Evolutionary conservation across 2,797 vertebrate genomes (phyloP), one percentile per base, ranked within the genome.

Genomic region (Microctenopoma lineatum): DNA sequence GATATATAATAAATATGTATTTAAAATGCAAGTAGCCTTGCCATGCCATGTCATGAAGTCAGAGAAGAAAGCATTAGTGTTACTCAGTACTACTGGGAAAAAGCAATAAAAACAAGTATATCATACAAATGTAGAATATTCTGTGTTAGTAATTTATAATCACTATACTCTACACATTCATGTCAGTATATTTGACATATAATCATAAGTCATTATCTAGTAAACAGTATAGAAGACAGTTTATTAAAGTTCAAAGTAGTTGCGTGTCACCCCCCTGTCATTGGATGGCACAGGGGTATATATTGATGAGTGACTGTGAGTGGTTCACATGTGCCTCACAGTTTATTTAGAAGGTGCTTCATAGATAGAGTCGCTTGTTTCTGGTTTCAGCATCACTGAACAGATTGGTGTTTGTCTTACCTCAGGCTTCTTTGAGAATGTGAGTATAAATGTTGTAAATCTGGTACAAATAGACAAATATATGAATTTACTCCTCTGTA

Each of bases 301-400:
- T 87, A 94, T 93, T 83, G 90, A 93, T 64, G 73, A 55, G 50
- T 66, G 45, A 62, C 38, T 68, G 65, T 77, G 39, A 44, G 21
- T 63, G 41, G 58, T 70, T 67, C 63, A 58, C 73, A 71, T 71
- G 59, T 70, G 64, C 25, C 45, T 67, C 63, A 34, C 57, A 27
- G 42, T 61, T 66, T 63, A 84, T 15, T 69, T 64, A 75, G 77
- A 75, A 66, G 47, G 75, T 18, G 27, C 77, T 73, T 85, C 81
- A 73, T 68, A 69, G 32, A 77, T 58, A 77, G 44, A 74, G 9
- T 39, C 29, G 47, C 48, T 75, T 48, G 42, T 59, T 70, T 58
- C 44, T 59, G 50, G 66, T 66, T 78, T 82, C 76, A 89, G 79
- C 79, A 68, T 77, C 59, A 68, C 21, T 70, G 73, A 72, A 47